Evolutionary conservation across 2,888 invertebrate genomes (phyloP).

Genomic region (Autographa pulchrina): DNA sequence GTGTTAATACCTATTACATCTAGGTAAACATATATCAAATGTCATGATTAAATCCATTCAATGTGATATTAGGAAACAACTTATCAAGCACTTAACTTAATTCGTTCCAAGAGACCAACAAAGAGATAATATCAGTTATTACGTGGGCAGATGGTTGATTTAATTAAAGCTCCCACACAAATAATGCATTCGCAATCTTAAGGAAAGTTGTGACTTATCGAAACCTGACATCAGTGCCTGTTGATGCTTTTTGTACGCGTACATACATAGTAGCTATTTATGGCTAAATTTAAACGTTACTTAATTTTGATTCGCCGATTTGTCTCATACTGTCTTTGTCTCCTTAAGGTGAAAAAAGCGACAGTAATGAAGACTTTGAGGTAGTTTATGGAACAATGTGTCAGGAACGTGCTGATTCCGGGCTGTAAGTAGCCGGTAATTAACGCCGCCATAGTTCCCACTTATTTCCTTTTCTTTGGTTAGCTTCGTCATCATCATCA

Average conservation of each 20-base stretch:
- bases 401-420: no score
- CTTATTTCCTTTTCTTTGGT: no score
- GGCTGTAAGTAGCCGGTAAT: no score
- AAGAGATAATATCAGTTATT: not conserved
- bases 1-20: not conserved
- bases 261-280: no score
- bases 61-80: not conserved
- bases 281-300: no score
- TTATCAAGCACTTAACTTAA: conserved; percentile 2
- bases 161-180: not conserved
- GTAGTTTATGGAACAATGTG: no score
- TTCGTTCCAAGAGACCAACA: not conserved
- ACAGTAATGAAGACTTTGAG: not conserved
- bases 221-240: not conserved
- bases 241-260: not conserved
- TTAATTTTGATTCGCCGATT: no score
- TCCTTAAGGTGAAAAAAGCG: not conserved
- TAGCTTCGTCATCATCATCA: no score
- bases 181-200: conserved; percentile 1
- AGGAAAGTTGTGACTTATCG: not conserved
- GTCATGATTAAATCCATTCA: not conserved
- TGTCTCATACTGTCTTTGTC: no score
- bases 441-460: no score
- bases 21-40: not conserved
- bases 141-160: not conserved